Evolutionary conservation across 2,113 vertebrate species (phyloP).

Genomic region (Puffinus mauretanicus): DNA sequence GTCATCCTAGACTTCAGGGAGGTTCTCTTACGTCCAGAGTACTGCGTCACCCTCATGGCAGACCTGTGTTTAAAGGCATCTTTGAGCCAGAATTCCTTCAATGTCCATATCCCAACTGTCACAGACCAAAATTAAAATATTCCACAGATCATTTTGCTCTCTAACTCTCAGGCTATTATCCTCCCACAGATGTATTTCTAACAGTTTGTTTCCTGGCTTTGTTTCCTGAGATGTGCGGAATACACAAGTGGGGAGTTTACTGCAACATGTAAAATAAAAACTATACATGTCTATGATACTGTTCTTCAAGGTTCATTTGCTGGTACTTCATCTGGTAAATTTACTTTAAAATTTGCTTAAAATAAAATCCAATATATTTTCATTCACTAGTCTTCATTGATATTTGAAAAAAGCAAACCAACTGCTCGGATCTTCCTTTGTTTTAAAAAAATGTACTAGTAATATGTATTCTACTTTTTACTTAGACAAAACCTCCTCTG

Average conservation of each 20-base stretch:
- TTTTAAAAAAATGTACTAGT: not conserved
- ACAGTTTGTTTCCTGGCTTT: not conserved
- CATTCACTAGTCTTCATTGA: not conserved
- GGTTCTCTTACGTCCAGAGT: no score
- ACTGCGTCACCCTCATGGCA: fast-evolving
- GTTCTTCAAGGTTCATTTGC: not conserved
- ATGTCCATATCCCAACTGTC: not conserved
- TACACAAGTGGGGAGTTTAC: not conserved
- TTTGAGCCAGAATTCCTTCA: not conserved
- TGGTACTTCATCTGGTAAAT: not conserved
- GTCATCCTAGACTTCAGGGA: not conserved
- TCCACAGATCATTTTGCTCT: not conserved
- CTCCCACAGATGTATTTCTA: not conserved
- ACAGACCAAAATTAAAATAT: not conserved
- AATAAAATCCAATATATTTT: not conserved
- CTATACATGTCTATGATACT: not conserved
- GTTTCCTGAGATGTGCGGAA: not conserved
- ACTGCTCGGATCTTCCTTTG: not conserved
- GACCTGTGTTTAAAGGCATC: not conserved
- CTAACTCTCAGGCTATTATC: not conserved
- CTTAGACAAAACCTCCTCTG: not conserved
- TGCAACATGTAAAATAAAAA: not conserved
- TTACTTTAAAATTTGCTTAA: not conserved
- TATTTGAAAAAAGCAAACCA: not conserved
- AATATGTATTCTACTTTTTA: not conserved